phyloP scores from a whole-genome alignment of 2,888 invertebrate species.

The Dasypogon diadema region DNA sequence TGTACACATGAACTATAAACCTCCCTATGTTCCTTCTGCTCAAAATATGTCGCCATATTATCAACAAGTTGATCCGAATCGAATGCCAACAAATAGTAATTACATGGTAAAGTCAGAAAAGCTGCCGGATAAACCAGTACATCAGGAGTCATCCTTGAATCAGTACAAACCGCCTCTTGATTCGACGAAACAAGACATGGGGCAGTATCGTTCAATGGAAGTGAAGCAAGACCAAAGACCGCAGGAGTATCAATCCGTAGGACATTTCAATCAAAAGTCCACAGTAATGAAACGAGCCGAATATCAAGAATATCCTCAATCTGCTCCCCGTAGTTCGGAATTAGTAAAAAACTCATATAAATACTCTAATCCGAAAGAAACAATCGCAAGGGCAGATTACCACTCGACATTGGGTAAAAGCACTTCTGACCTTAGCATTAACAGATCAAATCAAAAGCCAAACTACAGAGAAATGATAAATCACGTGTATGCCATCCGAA shows the following conservation, averaged over 20 bases:
- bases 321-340: neutral
- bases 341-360: neutral
- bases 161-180: conserved; percentile 9
- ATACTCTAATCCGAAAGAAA: neutral
- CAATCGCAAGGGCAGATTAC: neutral
- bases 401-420: neutral
- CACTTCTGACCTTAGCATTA: neutral
- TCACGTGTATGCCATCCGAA: conserved; percentile 63
- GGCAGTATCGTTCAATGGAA: conserved; percentile 2
- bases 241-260: neutral
- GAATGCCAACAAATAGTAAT: neutral
- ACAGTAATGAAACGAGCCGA: neutral
- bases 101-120: neutral
- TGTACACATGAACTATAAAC: conserved; percentile 26
- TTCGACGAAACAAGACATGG: neutral
- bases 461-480: conserved; percentile 66
- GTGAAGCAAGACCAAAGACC: neutral
- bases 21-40: conserved; percentile 4
- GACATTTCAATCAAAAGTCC: neutral
- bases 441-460: conserved; percentile 57
- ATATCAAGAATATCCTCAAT: conserved; percentile 11
- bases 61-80: neutral
- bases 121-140: neutral
- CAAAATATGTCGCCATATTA: neutral
- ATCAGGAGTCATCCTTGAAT: neutral